Base-by-base conservation (phyloP, 2,113 vertebrate species). In the Tylochromis polylepis region DNA sequence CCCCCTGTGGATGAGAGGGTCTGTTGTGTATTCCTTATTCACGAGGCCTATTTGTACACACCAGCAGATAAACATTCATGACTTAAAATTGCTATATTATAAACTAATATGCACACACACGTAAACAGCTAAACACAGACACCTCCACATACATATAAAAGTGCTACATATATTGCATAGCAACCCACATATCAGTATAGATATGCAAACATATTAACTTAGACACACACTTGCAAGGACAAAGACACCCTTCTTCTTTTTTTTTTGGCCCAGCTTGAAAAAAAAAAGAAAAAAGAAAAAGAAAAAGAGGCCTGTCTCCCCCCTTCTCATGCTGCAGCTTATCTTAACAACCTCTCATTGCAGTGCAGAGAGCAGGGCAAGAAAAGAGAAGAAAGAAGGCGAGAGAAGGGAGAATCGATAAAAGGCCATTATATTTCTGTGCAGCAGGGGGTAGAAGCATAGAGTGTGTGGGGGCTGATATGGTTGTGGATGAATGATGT, bases 351-450 rank as follows among this genome's bases (percentile, higher is more conserved):
- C 82, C 90, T 88, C 79, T 88, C 83, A 89, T 91, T 91, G 87
- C 91, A 59, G 89, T 88, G 86, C 85, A 90, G 88, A 80, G 83
- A 65, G 80, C 78, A 82, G 57, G 72, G 89, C 62, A 86, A 87
- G 87, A 88, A 87, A 70, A 83, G 78, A 85, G 84, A 87, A 88
- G 86, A 91, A 88, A 86, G 86, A 85, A 67, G 20, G 58, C 20
- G 24, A 83, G 79, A 87, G 85, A 65, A 77, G 65, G 85, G 80
- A 75, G 81, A 95, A 95, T 95, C 95, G 70, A 96, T 96, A 93
- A 95, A 95, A 95, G 82, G 88, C 92, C 88, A 94, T 95, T 95
- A 95, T 46, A 84, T 91, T 80, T 91, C 87, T 89, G 87, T 88
- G 93, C 89, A 83, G 90, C 83, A 67, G 80, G 88, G 60, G 88